Conservation (phyloP, 1,140 invertebrate species). For the Xylocopa sonorina region DNA sequence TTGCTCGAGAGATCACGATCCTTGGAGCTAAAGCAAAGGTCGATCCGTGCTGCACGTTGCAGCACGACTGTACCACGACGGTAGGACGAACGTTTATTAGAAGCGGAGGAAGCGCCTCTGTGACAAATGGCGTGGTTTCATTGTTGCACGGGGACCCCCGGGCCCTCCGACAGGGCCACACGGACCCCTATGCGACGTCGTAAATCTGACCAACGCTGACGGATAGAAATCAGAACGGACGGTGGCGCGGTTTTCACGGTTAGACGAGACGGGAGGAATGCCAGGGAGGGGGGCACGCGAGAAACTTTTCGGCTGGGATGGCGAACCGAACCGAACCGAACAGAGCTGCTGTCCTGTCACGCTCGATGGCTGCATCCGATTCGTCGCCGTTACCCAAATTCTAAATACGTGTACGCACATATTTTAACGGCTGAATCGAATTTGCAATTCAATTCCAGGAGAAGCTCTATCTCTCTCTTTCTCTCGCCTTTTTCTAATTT, state of each 20-base stretch:
- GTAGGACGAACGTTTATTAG: conserved; percentile 72
- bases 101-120: conserved; percentile 73
- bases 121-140: conserved; percentile 76
- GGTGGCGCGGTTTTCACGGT: conserved; percentile 51
- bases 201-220: conserved; percentile 72
- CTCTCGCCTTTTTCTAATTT: too few species aligned
- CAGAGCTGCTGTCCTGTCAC: too few species aligned
- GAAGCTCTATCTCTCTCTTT: too few species aligned
- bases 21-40: conserved; percentile 67
- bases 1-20: conserved; percentile 68
- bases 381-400: too few species aligned
- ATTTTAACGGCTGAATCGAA: too few species aligned
- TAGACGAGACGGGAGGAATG: conserved; percentile 44
- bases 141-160: conserved; percentile 69
- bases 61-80: conserved; percentile 54
- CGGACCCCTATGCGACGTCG: conserved; percentile 62
- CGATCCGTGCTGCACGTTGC: conserved; percentile 67
- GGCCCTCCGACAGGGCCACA: conserved; percentile 53
- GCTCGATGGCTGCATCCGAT: too few species aligned
- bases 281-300: conserved; percentile 17
- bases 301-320: conserved; percentile 25
- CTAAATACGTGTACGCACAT: too few species aligned
- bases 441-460: too few species aligned
- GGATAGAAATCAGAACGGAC: conserved; percentile 71
- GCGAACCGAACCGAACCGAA: too few species aligned